Evolutionary conservation across 2,113 vertebrate genomes (phyloP).

Genomic region (Gorsachius goisagi): DNA sequence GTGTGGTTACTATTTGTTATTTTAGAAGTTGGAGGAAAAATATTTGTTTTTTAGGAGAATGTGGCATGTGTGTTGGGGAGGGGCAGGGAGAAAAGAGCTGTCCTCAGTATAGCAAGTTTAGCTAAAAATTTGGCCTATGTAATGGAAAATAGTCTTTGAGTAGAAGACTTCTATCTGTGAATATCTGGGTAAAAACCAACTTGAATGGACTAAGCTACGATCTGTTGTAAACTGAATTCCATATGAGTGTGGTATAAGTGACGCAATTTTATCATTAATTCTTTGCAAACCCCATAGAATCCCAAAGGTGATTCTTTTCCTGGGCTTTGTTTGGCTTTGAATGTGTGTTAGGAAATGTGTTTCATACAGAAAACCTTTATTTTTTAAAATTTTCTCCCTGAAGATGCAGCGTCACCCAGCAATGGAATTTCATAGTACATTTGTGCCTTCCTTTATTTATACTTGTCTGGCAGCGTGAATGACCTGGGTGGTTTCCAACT

Average conservation of each 20-base stretch:
- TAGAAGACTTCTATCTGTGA: neutral
- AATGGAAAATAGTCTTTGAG: neutral
- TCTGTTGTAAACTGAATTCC: neutral
- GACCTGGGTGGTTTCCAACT: neutral
- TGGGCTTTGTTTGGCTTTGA: neutral
- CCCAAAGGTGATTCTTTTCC: neutral
- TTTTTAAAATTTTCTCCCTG: neutral
- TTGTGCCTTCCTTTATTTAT: neutral
- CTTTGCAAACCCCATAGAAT: neutral
- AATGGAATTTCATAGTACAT: neutral
- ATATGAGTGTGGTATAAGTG: neutral
- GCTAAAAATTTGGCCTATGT: neutral
- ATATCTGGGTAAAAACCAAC: neutral
- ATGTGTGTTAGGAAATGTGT: neutral
- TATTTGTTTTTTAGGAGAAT: neutral
- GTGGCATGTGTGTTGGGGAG: neutral
- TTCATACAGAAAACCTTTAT: neutral
- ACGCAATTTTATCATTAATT: neutral
- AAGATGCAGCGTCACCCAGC: neutral
- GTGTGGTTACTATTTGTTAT: neutral
- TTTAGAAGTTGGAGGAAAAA: conserved; percentile 11
- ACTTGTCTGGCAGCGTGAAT: neutral
- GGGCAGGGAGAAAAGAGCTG: neutral
- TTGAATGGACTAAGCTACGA: neutral
- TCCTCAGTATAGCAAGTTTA: neutral